Conservation (phyloP, 2,113 vertebrate species). For the Nettapus auritus region DNA sequence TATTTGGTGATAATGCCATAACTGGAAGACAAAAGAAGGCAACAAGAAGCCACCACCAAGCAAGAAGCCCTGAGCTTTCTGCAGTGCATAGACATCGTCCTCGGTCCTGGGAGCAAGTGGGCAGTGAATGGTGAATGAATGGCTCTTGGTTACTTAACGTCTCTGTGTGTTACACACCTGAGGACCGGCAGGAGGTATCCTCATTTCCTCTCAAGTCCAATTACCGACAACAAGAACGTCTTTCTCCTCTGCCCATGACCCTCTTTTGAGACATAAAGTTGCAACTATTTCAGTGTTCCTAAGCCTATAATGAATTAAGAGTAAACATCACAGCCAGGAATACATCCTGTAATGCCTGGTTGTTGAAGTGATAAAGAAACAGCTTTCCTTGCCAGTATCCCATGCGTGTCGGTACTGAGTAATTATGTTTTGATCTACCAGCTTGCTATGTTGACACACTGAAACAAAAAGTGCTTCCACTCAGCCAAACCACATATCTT, state of each 20-base stretch:
- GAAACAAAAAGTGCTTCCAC: constrained; percentile 59
- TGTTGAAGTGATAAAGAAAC: constrained; percentile 32
- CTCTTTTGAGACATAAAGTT: background rate
- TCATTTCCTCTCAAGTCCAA: background rate
- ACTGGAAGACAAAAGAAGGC: background rate
- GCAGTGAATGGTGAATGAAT: background rate
- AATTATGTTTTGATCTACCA: constrained; percentile 17
- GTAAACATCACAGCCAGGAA: constrained; percentile 20
- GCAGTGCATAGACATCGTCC: background rate
- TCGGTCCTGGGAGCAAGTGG: background rate
- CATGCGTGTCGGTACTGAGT: constrained; percentile 46
- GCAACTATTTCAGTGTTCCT: background rate
- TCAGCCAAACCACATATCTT: constrained; percentile 70
- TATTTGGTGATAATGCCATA: background rate
- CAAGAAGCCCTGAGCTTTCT: background rate
- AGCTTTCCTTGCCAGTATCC: constrained; percentile 32
- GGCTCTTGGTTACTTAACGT: background rate
- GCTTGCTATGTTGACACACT: constrained; percentile 42
- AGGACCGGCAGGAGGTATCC: background rate
- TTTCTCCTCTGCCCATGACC: background rate
- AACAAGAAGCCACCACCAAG: background rate
- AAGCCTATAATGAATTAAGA: constrained; percentile 4
- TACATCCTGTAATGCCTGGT: background rate
- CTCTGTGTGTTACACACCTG: background rate
- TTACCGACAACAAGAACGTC: background rate